Conservation (phyloP, 2,797 vertebrate genomes). For the Lagorchestes hirsutus region DNA sequence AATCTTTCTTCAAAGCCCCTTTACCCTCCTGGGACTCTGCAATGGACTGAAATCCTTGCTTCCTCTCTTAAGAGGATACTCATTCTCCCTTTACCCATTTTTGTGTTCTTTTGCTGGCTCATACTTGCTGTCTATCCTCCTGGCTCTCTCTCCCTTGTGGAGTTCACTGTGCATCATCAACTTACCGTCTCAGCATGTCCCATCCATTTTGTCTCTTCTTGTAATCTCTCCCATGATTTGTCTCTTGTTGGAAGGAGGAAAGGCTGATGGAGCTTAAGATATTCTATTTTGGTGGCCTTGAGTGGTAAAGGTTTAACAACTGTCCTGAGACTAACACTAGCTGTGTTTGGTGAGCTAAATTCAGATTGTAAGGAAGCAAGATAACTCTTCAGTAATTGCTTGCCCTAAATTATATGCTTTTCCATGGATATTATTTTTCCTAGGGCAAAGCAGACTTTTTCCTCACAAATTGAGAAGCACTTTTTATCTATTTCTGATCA, state of each 20-base stretch:
- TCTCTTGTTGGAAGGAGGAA: neutral
- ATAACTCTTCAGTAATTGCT: neutral
- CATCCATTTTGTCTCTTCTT: neutral
- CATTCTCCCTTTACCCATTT: fast-evolving
- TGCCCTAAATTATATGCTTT: neutral
- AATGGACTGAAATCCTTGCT: neutral
- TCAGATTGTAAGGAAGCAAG: neutral
- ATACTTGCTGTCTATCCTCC: too few species aligned
- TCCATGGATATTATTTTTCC: neutral
- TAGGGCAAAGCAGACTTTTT: neutral
- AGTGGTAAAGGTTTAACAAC: constrained; percentile 15
- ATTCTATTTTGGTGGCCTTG: neutral
- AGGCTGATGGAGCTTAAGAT: neutral
- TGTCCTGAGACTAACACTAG: neutral
- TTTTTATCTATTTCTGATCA: neutral
- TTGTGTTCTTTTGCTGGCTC: neutral
- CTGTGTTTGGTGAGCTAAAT: neutral
- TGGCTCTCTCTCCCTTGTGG: too few species aligned
- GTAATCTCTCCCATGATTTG: neutral
- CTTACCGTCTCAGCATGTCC: neutral
- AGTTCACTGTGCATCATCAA: neutral
- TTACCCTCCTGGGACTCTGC: neutral
- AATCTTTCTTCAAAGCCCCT: neutral
- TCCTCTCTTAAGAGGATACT: neutral
- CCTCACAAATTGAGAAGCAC: neutral